Evolutionary conservation across 2,113 vertebrate genomes (phyloP), one percentile per base, ranked within the genome.

Genomic region (Myocastor coypus): DNA sequence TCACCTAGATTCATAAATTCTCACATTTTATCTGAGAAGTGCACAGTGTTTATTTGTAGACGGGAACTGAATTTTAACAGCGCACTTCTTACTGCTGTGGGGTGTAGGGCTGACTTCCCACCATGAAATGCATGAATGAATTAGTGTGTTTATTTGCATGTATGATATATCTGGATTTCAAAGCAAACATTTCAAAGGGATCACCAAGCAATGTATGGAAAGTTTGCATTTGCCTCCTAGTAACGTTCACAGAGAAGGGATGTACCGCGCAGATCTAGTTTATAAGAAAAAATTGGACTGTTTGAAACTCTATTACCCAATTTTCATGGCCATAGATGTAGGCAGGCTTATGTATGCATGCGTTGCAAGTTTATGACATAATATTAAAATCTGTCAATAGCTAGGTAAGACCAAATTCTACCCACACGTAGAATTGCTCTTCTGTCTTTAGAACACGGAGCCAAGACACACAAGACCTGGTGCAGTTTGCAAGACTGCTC

Each of bases 121-220:
- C 94, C 95, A 96, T 97, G 97, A 97, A 98, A 96, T 92, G 97
- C 97, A 98, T 98, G 97, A 95, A 82, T 96, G 97, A 98, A 97
- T 97, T 97, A 97, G 97, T 93, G 73, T 97, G 95, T 97, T 97
- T 98, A 97, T 97, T 98, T 97, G 97, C 95, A 96, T 97, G 97
- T 97, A 85, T 97, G 97, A 96, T 97, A 88, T 97, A 97, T 96
- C 97, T 96, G 87, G 97, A 98, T 98, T 98, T 98, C 97, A 98
- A 98, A 98, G 97, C 97, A 97, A 97, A 97, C 87, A 97, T 98
- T 98, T 98, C 97, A 98, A 98, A 98, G 97, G 97, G 93, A 92
- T 86, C 87, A 97, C 93, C 96, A 68, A 97, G 97, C 97, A 97
- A 98, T 96, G 85, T 97, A 97, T 97, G 96, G 96, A 83, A 95